Conservation (phyloP, 2,888 invertebrate species). For the Tortricodes alternella region DNA sequence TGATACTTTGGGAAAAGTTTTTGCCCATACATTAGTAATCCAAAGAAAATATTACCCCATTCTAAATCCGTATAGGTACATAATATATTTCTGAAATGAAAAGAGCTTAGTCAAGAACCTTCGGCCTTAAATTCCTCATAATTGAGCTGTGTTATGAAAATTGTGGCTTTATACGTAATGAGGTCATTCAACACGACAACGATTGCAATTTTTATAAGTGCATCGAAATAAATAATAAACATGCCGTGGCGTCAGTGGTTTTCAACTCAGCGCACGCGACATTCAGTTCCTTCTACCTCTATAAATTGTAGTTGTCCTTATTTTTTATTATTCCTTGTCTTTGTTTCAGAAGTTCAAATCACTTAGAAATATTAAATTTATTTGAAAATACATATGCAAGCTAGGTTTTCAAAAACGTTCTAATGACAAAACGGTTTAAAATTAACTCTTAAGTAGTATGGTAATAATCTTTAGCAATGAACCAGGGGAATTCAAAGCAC, state of each 20-base stretch:
- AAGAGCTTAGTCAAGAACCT: not conserved
- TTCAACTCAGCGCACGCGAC: slow-evolving; percentile 19
- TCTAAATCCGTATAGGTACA: not conserved
- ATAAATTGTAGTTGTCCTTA: slow-evolving; percentile 17
- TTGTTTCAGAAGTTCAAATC: no score
- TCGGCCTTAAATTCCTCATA: not conserved
- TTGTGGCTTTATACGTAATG: slow-evolving; percentile 42
- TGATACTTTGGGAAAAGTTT: no score
- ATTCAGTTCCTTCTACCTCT: slow-evolving; percentile 2
- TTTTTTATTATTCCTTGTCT: no score
- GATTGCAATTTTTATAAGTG: slow-evolving; percentile 55
- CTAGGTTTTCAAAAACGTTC: no score
- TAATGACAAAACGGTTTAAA: no score
- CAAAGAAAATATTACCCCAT: not conserved
- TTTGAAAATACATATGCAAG: no score
- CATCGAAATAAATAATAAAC: slow-evolving; percentile 47
- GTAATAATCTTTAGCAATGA: no score
- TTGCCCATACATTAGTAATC: no score
- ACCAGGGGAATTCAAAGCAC: no score
- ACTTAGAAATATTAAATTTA: no score
- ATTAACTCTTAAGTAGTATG: no score
- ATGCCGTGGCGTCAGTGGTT: not conserved
- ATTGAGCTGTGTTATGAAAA: slow-evolving; percentile 13
- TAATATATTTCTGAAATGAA: not conserved
- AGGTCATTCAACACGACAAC: slow-evolving; percentile 43